phyloP scores from a whole-genome alignment of 2,888 invertebrate genomes.

The Chaetoderma sp. region DNA sequence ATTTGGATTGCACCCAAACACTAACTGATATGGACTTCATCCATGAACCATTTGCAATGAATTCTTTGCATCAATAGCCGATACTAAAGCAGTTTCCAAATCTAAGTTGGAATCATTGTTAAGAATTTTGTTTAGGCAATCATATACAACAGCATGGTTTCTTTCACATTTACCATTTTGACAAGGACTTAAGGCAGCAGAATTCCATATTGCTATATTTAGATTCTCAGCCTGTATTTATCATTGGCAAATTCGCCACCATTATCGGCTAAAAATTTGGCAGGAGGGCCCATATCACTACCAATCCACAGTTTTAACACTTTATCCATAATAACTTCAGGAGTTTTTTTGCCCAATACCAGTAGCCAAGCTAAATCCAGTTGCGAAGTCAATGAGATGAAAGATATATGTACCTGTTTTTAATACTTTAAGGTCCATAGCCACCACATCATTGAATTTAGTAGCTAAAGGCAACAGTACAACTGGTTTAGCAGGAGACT shows the following conservation, averaged over 20 bases:
- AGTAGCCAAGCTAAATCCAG: slow-evolving; percentile 10
- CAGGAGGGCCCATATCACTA: slow-evolving; percentile 6
- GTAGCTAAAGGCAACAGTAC: slow-evolving; percentile 15
- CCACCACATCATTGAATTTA: slow-evolving; percentile 23
- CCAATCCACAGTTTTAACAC: slow-evolving; percentile 12
- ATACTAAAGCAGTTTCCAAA: slow-evolving; percentile 4
- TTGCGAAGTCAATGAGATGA: slow-evolving; percentile 14
- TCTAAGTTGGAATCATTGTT: not conserved
- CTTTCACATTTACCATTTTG: slow-evolving; percentile 5
- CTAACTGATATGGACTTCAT: slow-evolving; percentile 19
- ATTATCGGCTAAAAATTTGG: slow-evolving; percentile 14
- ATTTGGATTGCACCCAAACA: slow-evolving; percentile 24
- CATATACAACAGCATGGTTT: slow-evolving; percentile 14
- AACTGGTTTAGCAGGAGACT: slow-evolving; percentile 10
- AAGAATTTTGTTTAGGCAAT: slow-evolving; percentile 5
- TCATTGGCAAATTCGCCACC: slow-evolving; percentile 19
- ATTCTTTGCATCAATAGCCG: slow-evolving; percentile 13
- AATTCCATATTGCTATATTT: slow-evolving; percentile 2
- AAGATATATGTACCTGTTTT: slow-evolving; percentile 7
- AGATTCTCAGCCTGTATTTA: slow-evolving; percentile 8
- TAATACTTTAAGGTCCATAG: slow-evolving; percentile 12
- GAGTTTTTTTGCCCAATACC: slow-evolving; percentile 6
- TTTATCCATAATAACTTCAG: slow-evolving; percentile 3
- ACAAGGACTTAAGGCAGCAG: slow-evolving; percentile 12
- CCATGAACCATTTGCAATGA: slow-evolving; percentile 16